phyloP scores from a whole-genome alignment of 1,140 invertebrate species.

The Drosophila equinoxialis region DNA sequence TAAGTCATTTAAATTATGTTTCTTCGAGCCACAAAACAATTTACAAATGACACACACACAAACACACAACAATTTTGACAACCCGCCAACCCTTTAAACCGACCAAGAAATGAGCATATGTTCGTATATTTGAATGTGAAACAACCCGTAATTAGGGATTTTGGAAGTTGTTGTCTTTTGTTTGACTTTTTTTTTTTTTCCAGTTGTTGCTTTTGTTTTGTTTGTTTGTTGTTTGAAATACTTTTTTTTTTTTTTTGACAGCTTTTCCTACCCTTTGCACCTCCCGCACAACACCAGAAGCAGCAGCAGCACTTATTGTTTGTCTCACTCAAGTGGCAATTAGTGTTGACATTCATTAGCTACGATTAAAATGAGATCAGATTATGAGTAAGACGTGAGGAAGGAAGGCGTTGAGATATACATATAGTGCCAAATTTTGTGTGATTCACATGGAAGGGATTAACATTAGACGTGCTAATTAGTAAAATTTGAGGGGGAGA shows the following conservation, averaged over 20 bases:
- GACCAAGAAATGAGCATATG: slow-evolving; percentile 16
- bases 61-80: background rate
- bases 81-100: background rate
- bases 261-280: slow-evolving; percentile 15
- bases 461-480: slow-evolving; percentile 29
- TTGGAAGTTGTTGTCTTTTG: slow-evolving; percentile 39
- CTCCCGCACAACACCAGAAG: background rate
- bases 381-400: slow-evolving; percentile 66
- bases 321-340: slow-evolving; percentile 57
- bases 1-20: slow-evolving; percentile 44
- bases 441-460: slow-evolving; percentile 53
- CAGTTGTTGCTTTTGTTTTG: slow-evolving; percentile 31
- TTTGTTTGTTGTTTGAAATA: slow-evolving; percentile 50
- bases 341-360: slow-evolving; percentile 77
- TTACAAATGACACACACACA: slow-evolving; percentile 19
- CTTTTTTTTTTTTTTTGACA: slow-evolving; percentile 26
- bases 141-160: slow-evolving; percentile 48
- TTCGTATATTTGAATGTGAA: slow-evolving; percentile 17
- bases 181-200: slow-evolving; percentile 43
- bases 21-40: slow-evolving; percentile 26
- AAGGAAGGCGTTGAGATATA: slow-evolving; percentile 31
- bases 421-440: background rate
- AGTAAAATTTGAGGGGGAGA: slow-evolving; percentile 31
- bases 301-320: slow-evolving; percentile 10
- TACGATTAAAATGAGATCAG: slow-evolving; percentile 77